Evolutionary conservation across 2,797 vertebrate species (phyloP).

Genomic region (Hyperoplus lanceolatus): DNA sequence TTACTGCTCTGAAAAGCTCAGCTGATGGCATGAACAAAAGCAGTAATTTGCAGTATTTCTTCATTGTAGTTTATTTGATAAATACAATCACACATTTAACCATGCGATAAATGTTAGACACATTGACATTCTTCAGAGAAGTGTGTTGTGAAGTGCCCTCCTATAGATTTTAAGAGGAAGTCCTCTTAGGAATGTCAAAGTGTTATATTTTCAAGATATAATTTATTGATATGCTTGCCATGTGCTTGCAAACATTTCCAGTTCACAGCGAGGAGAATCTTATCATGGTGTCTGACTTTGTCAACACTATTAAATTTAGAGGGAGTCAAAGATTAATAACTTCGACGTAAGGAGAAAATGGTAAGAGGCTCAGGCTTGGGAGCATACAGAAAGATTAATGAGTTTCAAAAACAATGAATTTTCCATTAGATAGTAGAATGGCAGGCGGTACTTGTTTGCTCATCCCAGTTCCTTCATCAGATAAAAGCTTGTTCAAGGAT

Average conservation of each 20-base stretch:
- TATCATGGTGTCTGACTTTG: constrained; percentile 84
- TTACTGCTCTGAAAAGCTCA: too few relatives aligned
- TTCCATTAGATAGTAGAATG: constrained; percentile 72
- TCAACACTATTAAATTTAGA: constrained; percentile 85
- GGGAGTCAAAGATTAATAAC: constrained; percentile 85
- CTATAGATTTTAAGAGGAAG: constrained; percentile 65
- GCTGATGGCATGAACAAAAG: not conserved
- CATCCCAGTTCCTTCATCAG: constrained; percentile 54
- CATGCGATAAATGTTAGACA: constrained; percentile 39
- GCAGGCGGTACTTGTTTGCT: constrained; percentile 44
- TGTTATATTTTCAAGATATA: constrained; percentile 55
- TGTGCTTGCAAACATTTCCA: constrained; percentile 76
- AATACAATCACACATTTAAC: constrained; percentile 44
- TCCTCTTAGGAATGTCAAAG: constrained; percentile 71
- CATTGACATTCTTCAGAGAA: constrained; percentile 48
- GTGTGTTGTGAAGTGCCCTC: constrained; percentile 42
- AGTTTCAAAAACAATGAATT: constrained; percentile 82
- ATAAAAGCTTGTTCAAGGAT: constrained; percentile 64
- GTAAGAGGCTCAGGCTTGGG: constrained; percentile 56
- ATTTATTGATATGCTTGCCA: constrained; percentile 82
- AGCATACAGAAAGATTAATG: constrained; percentile 79
- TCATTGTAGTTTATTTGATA: constrained; percentile 14
- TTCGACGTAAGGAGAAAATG: constrained; percentile 74
- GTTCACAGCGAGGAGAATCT: constrained; percentile 84
- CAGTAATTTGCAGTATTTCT: constrained; percentile 11